Conservation (phyloP, 2,113 vertebrate genomes). For the Rana temporaria region DNA sequence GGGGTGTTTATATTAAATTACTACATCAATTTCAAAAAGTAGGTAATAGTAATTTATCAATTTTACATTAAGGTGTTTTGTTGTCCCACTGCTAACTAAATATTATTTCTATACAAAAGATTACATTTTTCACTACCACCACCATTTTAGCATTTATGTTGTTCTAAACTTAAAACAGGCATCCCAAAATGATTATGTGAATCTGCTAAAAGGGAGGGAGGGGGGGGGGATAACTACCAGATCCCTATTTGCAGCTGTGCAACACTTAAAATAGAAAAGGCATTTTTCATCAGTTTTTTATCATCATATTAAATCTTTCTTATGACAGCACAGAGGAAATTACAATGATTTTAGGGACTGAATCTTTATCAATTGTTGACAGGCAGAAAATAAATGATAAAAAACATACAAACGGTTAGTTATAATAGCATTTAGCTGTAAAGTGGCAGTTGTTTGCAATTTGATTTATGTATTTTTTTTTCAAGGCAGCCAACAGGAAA, state of each 20-base stretch:
- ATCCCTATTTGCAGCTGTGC: conserved; percentile 51
- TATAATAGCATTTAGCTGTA: conserved; percentile 72
- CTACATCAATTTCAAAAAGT: no score
- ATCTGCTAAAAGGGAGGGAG: no score
- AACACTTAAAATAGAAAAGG: conserved; percentile 61
- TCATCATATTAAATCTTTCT: conserved; percentile 70
- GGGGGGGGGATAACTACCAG: no score
- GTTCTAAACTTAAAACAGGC: no score
- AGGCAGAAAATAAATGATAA: conserved; percentile 66
- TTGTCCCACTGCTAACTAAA: no score
- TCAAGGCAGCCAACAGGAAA: conserved; percentile 47
- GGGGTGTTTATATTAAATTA: no score
- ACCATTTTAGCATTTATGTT: no score
- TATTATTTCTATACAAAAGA: no score
- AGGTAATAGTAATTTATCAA: no score
- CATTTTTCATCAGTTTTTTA: conserved; percentile 66
- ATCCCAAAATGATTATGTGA: no score
- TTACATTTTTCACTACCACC: no score
- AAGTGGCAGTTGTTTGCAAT: conserved; percentile 62
- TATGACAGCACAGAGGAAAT: conserved; percentile 70
- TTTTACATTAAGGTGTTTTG: no score
- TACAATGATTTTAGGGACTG: conserved; percentile 71
- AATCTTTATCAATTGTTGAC: conserved; percentile 74
- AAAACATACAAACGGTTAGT: conserved; percentile 71
- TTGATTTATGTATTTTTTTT: conserved; percentile 66